Evolutionary conservation across 2,797 vertebrate species (phyloP), one percentile per base, ranked within the genome.

Genomic region (Chiroxiphia lanceolata): DNA sequence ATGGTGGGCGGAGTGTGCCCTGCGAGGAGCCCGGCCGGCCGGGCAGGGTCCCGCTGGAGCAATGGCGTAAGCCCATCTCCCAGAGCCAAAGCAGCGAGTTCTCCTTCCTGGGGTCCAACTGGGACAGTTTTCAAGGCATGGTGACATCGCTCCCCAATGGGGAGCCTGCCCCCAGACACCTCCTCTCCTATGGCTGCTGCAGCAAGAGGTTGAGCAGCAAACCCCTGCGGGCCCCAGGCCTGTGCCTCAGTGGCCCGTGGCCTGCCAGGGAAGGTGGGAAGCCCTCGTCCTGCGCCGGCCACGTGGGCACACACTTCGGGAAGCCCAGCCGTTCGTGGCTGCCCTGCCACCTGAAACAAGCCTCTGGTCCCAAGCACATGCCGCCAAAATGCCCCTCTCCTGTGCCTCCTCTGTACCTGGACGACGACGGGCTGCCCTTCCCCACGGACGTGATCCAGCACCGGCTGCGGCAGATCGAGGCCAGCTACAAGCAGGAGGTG

Each of bases 401-500:
- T 18, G 97, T 97, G 95, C 97, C 98, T 97, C 99, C 99, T 2
- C 96, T 98, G 15, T 99, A 99, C 97, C 98, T 99, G n/a, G 99
- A 99, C 1, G 99, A 99, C 1, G 99, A 99, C 1, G 99, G 99
- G 72, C 98, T 99, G 67, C 99, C 99, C 40, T 99, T 99, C 96
- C 98, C 99, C 22, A 98, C 98, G 94, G 99, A 99, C 5, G 99
- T 99, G 16, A 99, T 99, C 91, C 99, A 99, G 97, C 99, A 99
- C 93, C 97, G 99, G n/a, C 98, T 99, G 96, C 98, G 99, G 79
- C 99, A 99, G 96, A 99, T 99, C 1, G 99, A 99, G 97, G 99
- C 99, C 3, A 98, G 98, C 83, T 99, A 99, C 97, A 99, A 99
- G 97, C 99, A 99, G 97, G 99, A 99, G 95, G 99, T 99, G 87